phyloP scores from a whole-genome alignment of 2,113 vertebrate species.

The Halichoerus grypus region DNA sequence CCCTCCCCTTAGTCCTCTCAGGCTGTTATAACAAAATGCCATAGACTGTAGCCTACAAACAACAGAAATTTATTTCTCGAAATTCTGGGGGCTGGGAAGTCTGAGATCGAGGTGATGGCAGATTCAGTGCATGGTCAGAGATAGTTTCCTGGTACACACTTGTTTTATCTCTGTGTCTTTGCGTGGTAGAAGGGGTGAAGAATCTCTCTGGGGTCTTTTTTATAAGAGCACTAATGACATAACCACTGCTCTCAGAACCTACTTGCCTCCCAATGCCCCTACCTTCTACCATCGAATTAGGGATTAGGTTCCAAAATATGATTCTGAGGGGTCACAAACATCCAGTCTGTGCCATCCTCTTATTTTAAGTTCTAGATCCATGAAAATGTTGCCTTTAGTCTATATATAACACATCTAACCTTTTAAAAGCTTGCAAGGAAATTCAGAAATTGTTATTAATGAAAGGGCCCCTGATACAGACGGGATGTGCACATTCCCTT shows the following conservation, averaged over 20 bases:
- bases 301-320: not conserved
- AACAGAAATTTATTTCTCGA: not conserved
- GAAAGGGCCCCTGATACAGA: not conserved
- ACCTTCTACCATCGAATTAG: not conserved
- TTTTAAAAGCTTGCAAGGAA: not conserved
- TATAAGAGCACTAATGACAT: not conserved
- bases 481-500: not conserved
- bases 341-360: not conserved
- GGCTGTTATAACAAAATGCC: not conserved
- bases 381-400: not conserved
- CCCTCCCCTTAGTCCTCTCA: not conserved
- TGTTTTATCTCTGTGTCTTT: not conserved
- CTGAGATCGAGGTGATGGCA: not conserved
- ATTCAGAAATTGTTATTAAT: slow-evolving; percentile 40
- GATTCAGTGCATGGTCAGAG: not conserved
- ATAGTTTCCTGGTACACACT: not conserved
- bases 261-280: not conserved
- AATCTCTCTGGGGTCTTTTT: not conserved
- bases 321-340: not conserved
- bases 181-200: not conserved
- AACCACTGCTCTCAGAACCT: not conserved
- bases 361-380: not conserved
- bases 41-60: not conserved
- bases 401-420: not conserved
- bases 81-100: not conserved